Percentiles rank a stretch among this genome's conserved stretches.
Conservation (phyloP, 2,888 invertebrate species). For the Psylliodes chrysocephalus region DNA sequence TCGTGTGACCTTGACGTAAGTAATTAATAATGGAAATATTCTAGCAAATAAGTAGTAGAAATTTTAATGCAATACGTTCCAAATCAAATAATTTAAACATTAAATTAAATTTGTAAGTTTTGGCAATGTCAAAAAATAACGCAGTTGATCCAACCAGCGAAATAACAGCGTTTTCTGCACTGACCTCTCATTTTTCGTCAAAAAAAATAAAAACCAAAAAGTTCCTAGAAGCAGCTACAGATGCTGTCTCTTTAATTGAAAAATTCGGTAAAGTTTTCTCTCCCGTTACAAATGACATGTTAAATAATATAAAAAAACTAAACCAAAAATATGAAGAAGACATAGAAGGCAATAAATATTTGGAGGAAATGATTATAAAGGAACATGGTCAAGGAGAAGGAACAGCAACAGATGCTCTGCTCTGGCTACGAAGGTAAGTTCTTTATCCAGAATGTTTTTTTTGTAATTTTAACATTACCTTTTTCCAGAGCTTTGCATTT, state of each 20-base stretch:
- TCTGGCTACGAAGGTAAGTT: constrained; percentile 83
- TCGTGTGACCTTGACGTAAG: no score
- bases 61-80: no score
- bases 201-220: constrained; percentile 50
- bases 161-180: neutral
- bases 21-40: no score
- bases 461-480: no score
- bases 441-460: no score
- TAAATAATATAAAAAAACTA: constrained; percentile 81
- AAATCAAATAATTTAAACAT: no score
- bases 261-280: constrained; percentile 78
- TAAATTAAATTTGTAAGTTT: no score
- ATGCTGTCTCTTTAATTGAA: constrained; percentile 65
- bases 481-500: constrained; percentile 73
- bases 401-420: constrained; percentile 71
- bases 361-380: constrained; percentile 75
- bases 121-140: neutral
- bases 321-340: constrained; percentile 68
- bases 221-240: constrained; percentile 51
- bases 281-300: constrained; percentile 81
- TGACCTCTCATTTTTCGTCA: neutral
- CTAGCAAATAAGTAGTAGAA: no score
- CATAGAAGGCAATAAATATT: constrained; percentile 66
- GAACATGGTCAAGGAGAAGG: constrained; percentile 69
- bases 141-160: neutral